phyloP scores from a whole-genome alignment of 2,888 invertebrate species.

The Meiosimyza decipiens region DNA sequence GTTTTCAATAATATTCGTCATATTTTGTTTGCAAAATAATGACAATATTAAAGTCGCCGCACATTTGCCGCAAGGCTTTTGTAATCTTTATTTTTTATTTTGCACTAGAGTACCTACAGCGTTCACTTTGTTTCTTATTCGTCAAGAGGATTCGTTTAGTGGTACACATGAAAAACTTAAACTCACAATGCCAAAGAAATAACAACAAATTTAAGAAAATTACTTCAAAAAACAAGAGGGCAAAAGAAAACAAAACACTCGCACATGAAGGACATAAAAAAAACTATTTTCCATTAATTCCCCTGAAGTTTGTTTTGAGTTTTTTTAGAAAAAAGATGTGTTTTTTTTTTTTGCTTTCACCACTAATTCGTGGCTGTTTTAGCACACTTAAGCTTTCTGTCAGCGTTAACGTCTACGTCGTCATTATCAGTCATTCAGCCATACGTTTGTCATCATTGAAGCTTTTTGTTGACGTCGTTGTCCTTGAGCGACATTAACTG shows the following conservation, averaged over 20 bases:
- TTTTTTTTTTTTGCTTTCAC: not conserved
- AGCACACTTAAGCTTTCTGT: not conserved
- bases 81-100: too few species aligned
- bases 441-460: too few species aligned
- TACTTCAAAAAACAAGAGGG: constrained; percentile 17
- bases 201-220: constrained; percentile 50
- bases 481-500: constrained; percentile 21
- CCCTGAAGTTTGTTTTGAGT: not conserved
- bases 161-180: too few species aligned
- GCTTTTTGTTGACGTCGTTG: not conserved
- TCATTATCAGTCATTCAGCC: not conserved
- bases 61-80: too few species aligned
- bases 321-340: not conserved
- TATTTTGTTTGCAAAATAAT: too few species aligned
- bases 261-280: constrained; percentile 49
- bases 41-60: too few species aligned
- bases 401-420: constrained; percentile 3
- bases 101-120: too few species aligned
- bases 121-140: too few species aligned
- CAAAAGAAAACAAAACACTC: constrained; percentile 32
- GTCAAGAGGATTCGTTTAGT: too few species aligned
- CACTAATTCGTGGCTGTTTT: not conserved
- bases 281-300: constrained; percentile 2
- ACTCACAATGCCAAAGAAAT: constrained; percentile 55
- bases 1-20: too few species aligned